Conservation (phyloP, 2,113 vertebrate species). For the Pangasianodon gigas region DNA sequence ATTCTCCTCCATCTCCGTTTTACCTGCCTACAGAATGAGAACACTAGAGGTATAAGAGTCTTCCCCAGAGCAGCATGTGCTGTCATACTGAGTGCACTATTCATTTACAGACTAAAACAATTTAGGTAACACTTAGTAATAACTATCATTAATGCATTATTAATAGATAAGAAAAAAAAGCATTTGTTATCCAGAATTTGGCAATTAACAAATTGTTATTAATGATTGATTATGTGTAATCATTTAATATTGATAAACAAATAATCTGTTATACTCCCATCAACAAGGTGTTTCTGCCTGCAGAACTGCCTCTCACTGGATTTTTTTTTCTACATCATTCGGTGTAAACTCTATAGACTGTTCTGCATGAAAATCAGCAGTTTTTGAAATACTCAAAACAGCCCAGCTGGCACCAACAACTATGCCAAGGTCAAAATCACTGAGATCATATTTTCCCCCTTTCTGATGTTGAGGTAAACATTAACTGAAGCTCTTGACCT, state of each 20-base stretch:
- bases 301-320: not conserved
- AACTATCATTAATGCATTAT: not conserved
- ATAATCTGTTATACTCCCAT: not conserved
- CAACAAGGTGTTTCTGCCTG: not conserved
- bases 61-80: not conserved
- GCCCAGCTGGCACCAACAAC: not conserved
- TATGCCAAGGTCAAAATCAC: not conserved
- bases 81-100: not conserved
- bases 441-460: not conserved
- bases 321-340: not conserved
- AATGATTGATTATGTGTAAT: not conserved
- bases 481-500: not conserved
- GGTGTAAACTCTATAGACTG: not conserved
- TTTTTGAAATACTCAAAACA: conserved; percentile 1
- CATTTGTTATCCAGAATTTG: not conserved
- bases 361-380: not conserved
- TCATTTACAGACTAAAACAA: not conserved
- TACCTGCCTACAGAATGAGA: not conserved
- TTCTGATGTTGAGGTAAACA: not conserved
- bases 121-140: not conserved
- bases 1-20: conserved; percentile 18
- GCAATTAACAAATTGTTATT: not conserved
- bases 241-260: not conserved
- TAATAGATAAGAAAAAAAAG: not conserved
- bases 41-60: not conserved